A percentile compares a stretch with the other conserved stretches of the same genome.
phyloP scores from a whole-genome alignment of 2,797 vertebrate genomes.

The Clarias platycephalus region DNA sequence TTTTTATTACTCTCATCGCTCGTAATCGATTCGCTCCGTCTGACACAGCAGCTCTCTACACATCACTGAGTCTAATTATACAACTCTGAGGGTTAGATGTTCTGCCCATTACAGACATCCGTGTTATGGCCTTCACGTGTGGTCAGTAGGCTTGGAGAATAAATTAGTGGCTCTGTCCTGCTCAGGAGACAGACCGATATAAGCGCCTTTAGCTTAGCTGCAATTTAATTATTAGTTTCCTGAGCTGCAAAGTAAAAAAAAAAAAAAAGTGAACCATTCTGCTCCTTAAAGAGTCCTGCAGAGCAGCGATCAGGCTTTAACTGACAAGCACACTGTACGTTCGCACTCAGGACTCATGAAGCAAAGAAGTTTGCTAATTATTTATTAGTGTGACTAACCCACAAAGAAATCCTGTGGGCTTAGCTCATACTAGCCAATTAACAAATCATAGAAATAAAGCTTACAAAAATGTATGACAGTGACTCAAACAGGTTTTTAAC shows the following conservation, averaged over 20 bases:
- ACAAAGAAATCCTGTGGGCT: background rate
- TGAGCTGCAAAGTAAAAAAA: background rate
- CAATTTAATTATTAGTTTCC: background rate
- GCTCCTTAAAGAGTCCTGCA: background rate
- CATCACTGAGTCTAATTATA: slow-evolving; percentile 45
- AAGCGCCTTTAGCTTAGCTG: slow-evolving; percentile 31
- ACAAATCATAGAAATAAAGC: background rate
- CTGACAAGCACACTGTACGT: background rate
- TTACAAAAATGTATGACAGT: no score
- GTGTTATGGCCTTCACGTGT: slow-evolving; percentile 5
- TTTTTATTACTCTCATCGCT: slow-evolving; percentile 62
- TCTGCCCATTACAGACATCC: slow-evolving; percentile 16
- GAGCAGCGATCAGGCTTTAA: background rate
- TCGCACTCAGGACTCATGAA: background rate
- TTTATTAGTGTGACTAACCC: background rate
- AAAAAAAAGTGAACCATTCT: background rate
- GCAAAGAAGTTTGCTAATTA: background rate
- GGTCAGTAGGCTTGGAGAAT: slow-evolving; percentile 16
- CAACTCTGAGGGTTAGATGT: slow-evolving; percentile 55
- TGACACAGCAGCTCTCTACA: slow-evolving; percentile 29
- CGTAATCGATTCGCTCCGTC: slow-evolving; percentile 65
- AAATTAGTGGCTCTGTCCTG: slow-evolving; percentile 6
- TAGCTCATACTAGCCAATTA: background rate
- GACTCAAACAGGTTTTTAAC: no score
- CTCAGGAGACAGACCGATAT: background rate